Base-by-base conservation (phyloP, 1,140 invertebrate species). In the Physella acuta region DNA sequence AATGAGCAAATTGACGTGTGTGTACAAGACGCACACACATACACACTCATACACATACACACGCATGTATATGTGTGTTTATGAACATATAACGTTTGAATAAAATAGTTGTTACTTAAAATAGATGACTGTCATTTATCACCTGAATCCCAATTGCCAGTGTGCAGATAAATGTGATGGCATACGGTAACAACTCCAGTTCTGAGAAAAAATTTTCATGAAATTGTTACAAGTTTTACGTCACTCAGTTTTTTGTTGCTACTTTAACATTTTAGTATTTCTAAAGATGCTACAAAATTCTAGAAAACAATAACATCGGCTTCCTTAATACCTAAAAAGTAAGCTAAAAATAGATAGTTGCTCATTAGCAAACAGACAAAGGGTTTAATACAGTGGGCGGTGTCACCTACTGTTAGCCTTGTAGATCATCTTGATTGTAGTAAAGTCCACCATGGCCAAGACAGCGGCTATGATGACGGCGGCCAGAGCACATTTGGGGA, bases 141-240 rank as follows among this genome's bases (percentile, higher is more conserved):
- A 86, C 85, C 78, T 86, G 84, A 65, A 85, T 81, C 26, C 94
- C 93, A 39, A 93, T 88, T 0, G 89, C 82, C 1, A 97, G 86
- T 71, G 94, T 94, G 16, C 92, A 83, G 0, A 93, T 80, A 79
- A 97, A 95, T 20, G 94, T 95, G 0, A 91, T 88, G 31, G 92
- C 86, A 1, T 91, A 90, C 0, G 92, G 89, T 26, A 93, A 81
- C 28, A 94, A 83, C 80, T 94, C 93, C 14, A 88, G 86, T 88
- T 90, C 85, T 92, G 88, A 73, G 88, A 88, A 73, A 65, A 59
- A 76, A 30, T 44, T 63, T 59, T 33, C 33, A 34, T 2, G 52
- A n/a, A 64, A 30, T 28, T 31, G 0, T 33, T 52, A 26, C 28
- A 4, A 20, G 5, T 11, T 44, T 11, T 11, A 44, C 8, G 39